A percentile compares a stretch with the other conserved stretches of the same genome.
These are phyloP conservation scores for Drosophila mayaguana DNA, from an alignment of 2,888 invertebrate genomes.

Conservation along the genomic window DNA sequence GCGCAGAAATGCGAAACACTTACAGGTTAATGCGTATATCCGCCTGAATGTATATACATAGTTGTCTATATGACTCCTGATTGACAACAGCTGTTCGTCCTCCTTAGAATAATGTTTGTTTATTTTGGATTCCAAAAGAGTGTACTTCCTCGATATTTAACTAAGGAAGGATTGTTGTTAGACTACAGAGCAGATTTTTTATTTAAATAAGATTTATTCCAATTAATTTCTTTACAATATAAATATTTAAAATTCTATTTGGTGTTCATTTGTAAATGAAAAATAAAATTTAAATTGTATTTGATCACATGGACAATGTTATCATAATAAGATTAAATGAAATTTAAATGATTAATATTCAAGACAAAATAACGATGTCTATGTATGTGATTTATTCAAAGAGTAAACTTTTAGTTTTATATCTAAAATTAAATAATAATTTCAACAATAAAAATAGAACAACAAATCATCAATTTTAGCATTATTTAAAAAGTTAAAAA, in stretches of 20 bases:
- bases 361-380: no score
- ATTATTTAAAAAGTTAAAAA: neutral
- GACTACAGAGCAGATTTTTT: neutral
- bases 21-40: slow-evolving; percentile 32
- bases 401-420: no score
- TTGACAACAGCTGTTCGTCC: slow-evolving; percentile 41
- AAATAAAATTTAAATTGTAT: neutral
- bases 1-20: slow-evolving; percentile 31
- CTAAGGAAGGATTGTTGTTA: neutral
- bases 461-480: neutral
- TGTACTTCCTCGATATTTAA: neutral
- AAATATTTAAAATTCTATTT: neutral
- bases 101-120: neutral
- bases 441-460: neutral
- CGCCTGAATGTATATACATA: neutral
- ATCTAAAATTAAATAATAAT: no score
- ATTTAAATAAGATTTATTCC: neutral
- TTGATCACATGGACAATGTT: no score
- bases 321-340: no score
- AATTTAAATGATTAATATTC: no score
- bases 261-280: neutral
- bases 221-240: neutral
- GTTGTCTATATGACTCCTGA: neutral
- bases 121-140: neutral
- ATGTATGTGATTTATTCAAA: no score